A percentile compares a stretch with the other conserved stretches of the same genome.
These are phyloP conservation scores for Parnassius glacialis DNA, from an alignment of 2,888 invertebrate species.

Conservation along the genomic window DNA sequence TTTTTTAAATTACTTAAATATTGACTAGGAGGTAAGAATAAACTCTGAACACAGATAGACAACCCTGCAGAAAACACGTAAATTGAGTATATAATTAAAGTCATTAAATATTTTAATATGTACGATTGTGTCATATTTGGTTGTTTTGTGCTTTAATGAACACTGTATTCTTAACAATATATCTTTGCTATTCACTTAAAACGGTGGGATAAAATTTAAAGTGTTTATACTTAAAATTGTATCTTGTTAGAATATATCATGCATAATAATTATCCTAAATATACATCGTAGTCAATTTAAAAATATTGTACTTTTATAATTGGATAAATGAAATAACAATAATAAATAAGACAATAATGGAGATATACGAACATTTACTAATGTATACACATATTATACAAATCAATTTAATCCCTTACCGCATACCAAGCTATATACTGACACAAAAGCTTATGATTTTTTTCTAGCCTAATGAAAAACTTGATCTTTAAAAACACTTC, in stretches of 20 bases:
- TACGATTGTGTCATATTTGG: background rate
- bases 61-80: constrained; percentile 55
- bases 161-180: constrained; percentile 10
- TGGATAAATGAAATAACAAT: constrained; percentile 4
- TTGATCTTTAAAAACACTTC: too few relatives aligned
- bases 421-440: too few relatives aligned
- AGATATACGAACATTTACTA: background rate
- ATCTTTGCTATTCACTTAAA: constrained; percentile 2
- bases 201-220: constrained; percentile 8
- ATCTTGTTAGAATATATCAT: constrained; percentile 18
- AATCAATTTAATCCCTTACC: too few relatives aligned
- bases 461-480: too few relatives aligned
- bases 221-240: constrained; percentile 9
- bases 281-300: constrained; percentile 2
- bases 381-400: too few relatives aligned
- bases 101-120: constrained; percentile 18
- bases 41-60: constrained; percentile 53
- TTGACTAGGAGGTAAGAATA: constrained; percentile 28
- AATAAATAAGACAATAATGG: background rate
- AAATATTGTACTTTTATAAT: background rate
- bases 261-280: constrained; percentile 15
- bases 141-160: constrained; percentile 10
- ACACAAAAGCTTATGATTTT: too few relatives aligned
- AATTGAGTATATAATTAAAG: constrained; percentile 31
- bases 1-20: constrained; percentile 13